phyloP scores from a whole-genome alignment of 2,888 invertebrate genomes.

The Lochmaea crataegi region DNA sequence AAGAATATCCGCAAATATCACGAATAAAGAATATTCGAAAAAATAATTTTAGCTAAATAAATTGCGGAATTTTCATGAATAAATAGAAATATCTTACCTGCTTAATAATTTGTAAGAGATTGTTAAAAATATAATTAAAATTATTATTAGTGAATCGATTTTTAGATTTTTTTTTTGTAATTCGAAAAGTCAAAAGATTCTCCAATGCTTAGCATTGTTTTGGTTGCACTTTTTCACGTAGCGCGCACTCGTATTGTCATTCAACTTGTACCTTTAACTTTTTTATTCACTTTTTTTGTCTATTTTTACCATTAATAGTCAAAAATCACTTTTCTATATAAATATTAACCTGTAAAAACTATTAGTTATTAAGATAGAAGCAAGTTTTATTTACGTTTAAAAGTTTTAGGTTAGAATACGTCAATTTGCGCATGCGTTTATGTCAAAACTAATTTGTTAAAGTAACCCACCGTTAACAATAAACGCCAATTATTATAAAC shows the following conservation, averaged over 20 bases:
- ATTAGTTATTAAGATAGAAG: slow-evolving; percentile 6
- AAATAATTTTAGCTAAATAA: not conserved
- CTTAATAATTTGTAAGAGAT: not conserved
- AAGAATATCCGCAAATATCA: no score
- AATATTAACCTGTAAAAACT: not conserved
- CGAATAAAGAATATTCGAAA: no score
- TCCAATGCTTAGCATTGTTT: no score
- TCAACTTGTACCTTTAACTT: no score
- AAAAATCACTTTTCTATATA: no score
- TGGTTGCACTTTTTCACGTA: no score
- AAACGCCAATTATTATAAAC: slow-evolving; percentile 4
- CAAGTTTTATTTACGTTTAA: not conserved
- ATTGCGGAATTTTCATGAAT: not conserved
- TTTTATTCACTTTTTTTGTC: no score
- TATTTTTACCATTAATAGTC: no score
- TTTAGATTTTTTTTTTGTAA: no score
- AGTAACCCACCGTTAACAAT: not conserved
- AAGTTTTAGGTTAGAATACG: slow-evolving; percentile 3
- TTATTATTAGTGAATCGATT: no score
- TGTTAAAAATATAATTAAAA: not conserved
- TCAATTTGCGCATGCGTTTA: slow-evolving; percentile 11
- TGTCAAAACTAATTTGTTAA: slow-evolving; percentile 1
- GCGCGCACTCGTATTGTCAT: no score
- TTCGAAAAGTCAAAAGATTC: no score
- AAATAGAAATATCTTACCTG: not conserved